Percentiles rank a stretch among this genome's conserved stretches.
These are phyloP conservation scores for Byasa hedistus DNA, from an alignment of 2,888 invertebrate genomes.

Conservation along the genomic window DNA sequence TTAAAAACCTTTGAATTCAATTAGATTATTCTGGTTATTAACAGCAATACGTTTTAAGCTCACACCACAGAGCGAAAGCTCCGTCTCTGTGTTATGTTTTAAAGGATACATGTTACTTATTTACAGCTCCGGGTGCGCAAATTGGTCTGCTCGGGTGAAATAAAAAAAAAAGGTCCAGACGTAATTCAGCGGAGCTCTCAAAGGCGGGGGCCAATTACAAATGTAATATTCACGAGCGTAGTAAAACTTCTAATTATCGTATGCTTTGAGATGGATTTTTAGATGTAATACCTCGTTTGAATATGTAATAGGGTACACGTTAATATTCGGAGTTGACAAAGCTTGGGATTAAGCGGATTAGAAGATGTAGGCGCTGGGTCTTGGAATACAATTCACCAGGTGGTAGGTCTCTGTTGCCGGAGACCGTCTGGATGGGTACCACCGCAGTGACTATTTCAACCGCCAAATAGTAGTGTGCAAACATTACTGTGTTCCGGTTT, in stretches of 20 bases:
- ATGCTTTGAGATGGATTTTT: slow-evolving; percentile 9
- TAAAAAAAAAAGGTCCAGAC: not conserved
- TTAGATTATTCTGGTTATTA: too few species aligned
- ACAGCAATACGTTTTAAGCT: too few species aligned
- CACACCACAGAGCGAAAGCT: not conserved
- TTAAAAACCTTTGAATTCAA: too few species aligned
- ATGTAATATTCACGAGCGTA: slow-evolving; percentile 12
- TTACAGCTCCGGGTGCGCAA: not conserved
- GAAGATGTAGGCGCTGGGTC: not conserved
- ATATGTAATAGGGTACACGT: not conserved
- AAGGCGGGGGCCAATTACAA: slow-evolving; percentile 19
- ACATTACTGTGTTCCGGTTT: too few species aligned
- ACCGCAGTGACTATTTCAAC: too few species aligned
- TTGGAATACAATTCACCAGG: not conserved
- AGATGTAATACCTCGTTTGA: slow-evolving; percentile 2
- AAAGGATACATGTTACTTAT: not conserved
- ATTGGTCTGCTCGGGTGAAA: not conserved
- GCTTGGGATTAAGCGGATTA: not conserved
- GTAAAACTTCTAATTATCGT: slow-evolving; percentile 17
- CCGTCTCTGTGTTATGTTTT: not conserved
- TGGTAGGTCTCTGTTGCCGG: too few species aligned
- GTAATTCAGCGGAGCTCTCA: slow-evolving; percentile 7
- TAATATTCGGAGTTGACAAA: not conserved
- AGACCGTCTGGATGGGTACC: too few species aligned
- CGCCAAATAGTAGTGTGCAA: too few species aligned